These are phyloP conservation scores for Melanotaenia pygmaea DNA, from an alignment of 2,797 vertebrate species.

Conservation along the genomic window DNA sequence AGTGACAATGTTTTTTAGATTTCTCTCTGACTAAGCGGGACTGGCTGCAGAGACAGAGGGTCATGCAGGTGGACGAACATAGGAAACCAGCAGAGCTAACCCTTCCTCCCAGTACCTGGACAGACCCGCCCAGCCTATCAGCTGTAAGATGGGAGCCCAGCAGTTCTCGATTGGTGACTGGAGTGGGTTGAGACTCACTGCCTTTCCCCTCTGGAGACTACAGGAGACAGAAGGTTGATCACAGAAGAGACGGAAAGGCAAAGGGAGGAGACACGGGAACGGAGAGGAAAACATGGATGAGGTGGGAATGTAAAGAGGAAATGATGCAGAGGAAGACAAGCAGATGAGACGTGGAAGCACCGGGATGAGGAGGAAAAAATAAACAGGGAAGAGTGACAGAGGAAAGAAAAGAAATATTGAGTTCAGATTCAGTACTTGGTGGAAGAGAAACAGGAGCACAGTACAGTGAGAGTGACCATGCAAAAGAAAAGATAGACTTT, in stretches of 20 bases:
- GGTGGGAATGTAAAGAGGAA: not conserved
- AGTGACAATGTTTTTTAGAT: too few relatives aligned
- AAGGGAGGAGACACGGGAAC: not conserved
- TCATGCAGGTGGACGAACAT: slow-evolving; percentile 53
- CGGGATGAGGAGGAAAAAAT: slow-evolving; percentile 9
- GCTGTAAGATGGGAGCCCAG: slow-evolving; percentile 89
- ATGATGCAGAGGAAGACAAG: not conserved
- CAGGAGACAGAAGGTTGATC: slow-evolving; percentile 47
- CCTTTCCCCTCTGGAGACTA: slow-evolving; percentile 87
- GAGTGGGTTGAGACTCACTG: slow-evolving; percentile 88
- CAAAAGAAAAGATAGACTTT: not conserved
- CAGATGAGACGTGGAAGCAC: slow-evolving; percentile 4
- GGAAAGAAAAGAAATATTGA: slow-evolving; percentile 55
- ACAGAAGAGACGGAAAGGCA: slow-evolving; percentile 21
- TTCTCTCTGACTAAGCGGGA: slow-evolving; percentile 13
- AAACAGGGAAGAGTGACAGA: slow-evolving; percentile 28
- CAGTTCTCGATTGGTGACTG: slow-evolving; percentile 87
- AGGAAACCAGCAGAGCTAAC: slow-evolving; percentile 56
- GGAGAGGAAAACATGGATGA: not conserved
- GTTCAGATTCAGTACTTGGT: slow-evolving; percentile 56
- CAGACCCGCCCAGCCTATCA: slow-evolving; percentile 90
- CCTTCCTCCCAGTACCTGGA: slow-evolving; percentile 86
- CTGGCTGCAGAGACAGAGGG: slow-evolving; percentile 46
- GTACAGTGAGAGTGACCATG: slow-evolving; percentile 16
- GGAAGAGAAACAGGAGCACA: slow-evolving; percentile 41